Conservation (phyloP, 2,888 invertebrate species). For the Petrolisthes cinctipes region DNA sequence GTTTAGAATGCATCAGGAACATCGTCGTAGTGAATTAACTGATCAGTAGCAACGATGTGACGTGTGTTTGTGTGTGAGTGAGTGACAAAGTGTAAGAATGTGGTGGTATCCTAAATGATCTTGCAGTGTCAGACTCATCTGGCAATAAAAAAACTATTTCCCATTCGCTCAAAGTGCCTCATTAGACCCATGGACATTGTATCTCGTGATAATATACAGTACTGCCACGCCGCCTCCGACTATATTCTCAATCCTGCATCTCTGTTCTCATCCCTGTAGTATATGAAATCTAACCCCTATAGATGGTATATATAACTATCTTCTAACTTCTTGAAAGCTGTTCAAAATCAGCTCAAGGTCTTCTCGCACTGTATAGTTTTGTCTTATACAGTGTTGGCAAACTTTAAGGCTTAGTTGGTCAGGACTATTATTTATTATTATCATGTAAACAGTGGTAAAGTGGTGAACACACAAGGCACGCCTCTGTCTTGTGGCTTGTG, state of each 20-base stretch:
- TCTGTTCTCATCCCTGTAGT: not conserved
- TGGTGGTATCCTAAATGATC: too few species aligned
- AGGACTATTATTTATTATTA: slow-evolving; percentile 15
- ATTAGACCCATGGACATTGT: not conserved
- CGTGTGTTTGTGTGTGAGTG: too few species aligned
- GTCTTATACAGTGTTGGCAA: slow-evolving; percentile 12
- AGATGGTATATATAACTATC: not conserved
- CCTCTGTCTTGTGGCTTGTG: slow-evolving; percentile 18
- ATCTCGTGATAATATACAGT: not conserved
- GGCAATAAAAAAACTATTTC: too few species aligned
- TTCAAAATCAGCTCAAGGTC: not conserved
- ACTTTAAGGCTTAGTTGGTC: slow-evolving; percentile 18
- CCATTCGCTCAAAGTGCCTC: too few species aligned
- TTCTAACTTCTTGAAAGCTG: not conserved
- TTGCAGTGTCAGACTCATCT: too few species aligned
- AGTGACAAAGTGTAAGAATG: too few species aligned
- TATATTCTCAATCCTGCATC: slow-evolving; percentile 3
- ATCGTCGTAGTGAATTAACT: too few species aligned
- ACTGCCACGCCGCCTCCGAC: not conserved
- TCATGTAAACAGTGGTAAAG: slow-evolving; percentile 13
- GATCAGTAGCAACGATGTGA: too few species aligned
- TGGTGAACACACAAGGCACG: slow-evolving; percentile 18
- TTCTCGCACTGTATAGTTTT: not conserved
- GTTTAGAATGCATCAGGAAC: too few species aligned
- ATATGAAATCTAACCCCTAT: slow-evolving; percentile 14